Percentiles rank a stretch among this genome's conserved stretches.
These are phyloP conservation scores for Rhagonycha lutea DNA, from an alignment of 2,888 invertebrate species.

Conservation along the genomic window DNA sequence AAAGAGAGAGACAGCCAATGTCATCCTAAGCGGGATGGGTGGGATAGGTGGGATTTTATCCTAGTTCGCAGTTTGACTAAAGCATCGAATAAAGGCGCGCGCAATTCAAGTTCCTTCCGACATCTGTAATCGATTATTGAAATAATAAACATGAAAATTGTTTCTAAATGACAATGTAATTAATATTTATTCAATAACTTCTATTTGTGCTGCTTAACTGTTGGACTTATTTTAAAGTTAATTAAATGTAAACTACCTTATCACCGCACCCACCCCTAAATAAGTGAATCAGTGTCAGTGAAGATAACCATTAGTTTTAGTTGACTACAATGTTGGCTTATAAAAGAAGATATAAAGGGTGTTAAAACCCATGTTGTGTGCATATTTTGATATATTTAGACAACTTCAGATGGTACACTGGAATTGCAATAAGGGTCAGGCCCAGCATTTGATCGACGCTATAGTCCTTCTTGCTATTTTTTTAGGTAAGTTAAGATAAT, in stretches of 20 bases:
- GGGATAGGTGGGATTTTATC: slow-evolving; percentile 33
- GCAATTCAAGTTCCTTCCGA: slow-evolving; percentile 24
- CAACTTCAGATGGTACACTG: slow-evolving; percentile 22
- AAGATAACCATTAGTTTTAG: background rate
- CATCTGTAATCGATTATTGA: slow-evolving; percentile 28
- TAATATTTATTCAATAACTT: background rate
- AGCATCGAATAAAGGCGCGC: slow-evolving; percentile 34
- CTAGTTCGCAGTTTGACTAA: slow-evolving; percentile 37
- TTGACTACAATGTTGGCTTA: slow-evolving; percentile 44
- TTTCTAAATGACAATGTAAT: background rate
- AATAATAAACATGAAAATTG: background rate
- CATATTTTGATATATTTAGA: slow-evolving; percentile 11
- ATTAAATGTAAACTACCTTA: background rate
- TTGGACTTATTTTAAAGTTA: background rate
- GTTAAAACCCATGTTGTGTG: background rate
- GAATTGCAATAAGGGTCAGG: slow-evolving; percentile 13
- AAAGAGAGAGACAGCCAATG: slow-evolving; percentile 32
- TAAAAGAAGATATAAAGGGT: slow-evolving; percentile 48
- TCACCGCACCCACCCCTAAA: slow-evolving; percentile 20
- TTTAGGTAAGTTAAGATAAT: slow-evolving; percentile 9
- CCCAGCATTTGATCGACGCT: slow-evolving; percentile 11
- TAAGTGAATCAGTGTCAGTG: slow-evolving; percentile 8
- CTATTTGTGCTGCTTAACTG: background rate
- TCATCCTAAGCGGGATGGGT: slow-evolving; percentile 29
- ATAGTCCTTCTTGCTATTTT: slow-evolving; percentile 8